Base-by-base conservation (phyloP, 1,140 invertebrate genomes). In the Penaeus japonicus region DNA sequence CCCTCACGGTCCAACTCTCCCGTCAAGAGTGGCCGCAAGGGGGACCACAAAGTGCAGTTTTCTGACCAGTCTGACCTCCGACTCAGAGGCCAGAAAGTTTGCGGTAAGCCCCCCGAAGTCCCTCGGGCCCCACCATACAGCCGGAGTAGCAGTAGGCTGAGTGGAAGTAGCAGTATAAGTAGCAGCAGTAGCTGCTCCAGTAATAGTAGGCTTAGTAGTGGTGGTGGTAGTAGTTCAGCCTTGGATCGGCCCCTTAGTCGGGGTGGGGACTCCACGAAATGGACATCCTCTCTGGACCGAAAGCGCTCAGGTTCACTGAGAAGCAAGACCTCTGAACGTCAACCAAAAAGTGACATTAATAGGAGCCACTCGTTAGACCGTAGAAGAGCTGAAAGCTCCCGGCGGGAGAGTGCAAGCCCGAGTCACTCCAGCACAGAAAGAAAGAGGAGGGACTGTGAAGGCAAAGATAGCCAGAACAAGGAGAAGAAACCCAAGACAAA, bases 21-120 rank as follows among this genome's bases (percentile, higher is more conserved):
- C 59, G 62, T 70, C 27, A 89, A 89, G 79, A 81, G 65, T 59
- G 54, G 85, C 70, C 73, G 78, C 27, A 90, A 90, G 54, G 89
- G 89, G 54, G 89, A 90, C 35, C 87, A 90, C 53, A 90, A 90
- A 85, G 89, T 90, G 24, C 89, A 90, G 86, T 90, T 90, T 27
- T 84, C 85, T 54, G 89, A 90, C 80, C 85, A 87, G 57, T 53
- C 89, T 35, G 85, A 87, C 47, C 80, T 81, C n/a, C 80, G 73
- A 62, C 78, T 88, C 18, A 24, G 86, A 73, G 85, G 89, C 20
- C 82, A 88, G 62, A 90, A 87, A 88, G 84, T 88, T 39, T 85
- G 86, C 53, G 89, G 89, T 75, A 90, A 90, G 59, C 89, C 89
- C 53, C 89, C 89, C 18, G 89, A 90, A 75, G 85, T 88, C 47